These are phyloP conservation scores for Drosophila arawakana DNA, from an alignment of 1,140 invertebrate genomes.

Conservation along the genomic window DNA sequence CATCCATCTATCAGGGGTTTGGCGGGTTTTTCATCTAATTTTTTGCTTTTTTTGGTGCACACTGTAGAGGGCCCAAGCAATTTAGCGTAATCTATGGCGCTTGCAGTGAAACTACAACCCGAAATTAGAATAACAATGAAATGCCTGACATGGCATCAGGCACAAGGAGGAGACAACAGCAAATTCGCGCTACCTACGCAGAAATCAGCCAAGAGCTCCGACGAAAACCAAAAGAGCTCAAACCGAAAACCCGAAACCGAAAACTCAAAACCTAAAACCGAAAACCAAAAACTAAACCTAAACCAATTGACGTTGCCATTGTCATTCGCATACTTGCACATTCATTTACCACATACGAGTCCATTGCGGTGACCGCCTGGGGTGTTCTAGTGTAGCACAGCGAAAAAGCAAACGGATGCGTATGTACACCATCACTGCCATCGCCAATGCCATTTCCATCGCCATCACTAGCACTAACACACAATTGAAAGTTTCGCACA, in stretches of 20 bases:
- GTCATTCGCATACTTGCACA: slow-evolving; percentile 70
- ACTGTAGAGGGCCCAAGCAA: slow-evolving; percentile 44
- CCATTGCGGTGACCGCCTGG: slow-evolving; percentile 47
- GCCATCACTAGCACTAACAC: slow-evolving; percentile 12
- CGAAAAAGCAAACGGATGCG: slow-evolving; percentile 43
- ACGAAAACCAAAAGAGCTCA: slow-evolving; percentile 16
- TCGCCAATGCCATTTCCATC: neutral
- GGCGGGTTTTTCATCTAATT: slow-evolving; percentile 5
- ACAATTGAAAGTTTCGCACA: slow-evolving; percentile 64
- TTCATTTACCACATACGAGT: slow-evolving; percentile 47
- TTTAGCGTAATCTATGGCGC: slow-evolving; percentile 64
- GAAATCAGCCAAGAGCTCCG: slow-evolving; percentile 54
- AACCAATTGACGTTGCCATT: slow-evolving; percentile 74
- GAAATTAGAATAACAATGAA: slow-evolving; percentile 76
- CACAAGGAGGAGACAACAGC: slow-evolving; percentile 4
- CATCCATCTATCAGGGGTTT: slow-evolving; percentile 52
- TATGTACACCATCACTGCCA: slow-evolving; percentile 13
- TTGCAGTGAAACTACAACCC: slow-evolving; percentile 46
- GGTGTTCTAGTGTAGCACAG: slow-evolving; percentile 39
- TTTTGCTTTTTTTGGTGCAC: slow-evolving; percentile 4
- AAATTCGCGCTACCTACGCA: slow-evolving; percentile 62
- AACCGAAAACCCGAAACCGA: slow-evolving; percentile 14
- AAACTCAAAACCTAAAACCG: slow-evolving; percentile 31
- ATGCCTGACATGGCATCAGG: slow-evolving; percentile 49
- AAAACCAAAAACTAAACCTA: slow-evolving; percentile 20